These are phyloP conservation scores for Alcis repandata DNA, from an alignment of 2,888 invertebrate species.

Conservation along the genomic window DNA sequence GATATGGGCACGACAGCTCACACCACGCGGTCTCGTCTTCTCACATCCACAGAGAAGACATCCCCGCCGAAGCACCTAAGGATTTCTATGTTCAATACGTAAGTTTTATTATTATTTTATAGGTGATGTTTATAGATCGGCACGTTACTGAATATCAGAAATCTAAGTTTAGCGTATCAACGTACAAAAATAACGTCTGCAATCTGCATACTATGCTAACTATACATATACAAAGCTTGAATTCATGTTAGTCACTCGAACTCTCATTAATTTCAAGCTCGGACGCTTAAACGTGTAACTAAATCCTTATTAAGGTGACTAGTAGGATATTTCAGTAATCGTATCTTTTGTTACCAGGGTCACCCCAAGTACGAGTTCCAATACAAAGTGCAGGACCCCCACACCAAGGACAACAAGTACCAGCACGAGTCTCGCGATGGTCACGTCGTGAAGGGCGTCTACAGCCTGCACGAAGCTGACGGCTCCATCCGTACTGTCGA, in stretches of 20 bases:
- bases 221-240: too few relatives aligned
- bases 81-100: constrained; percentile 55
- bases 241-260: too few relatives aligned
- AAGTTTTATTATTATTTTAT: constrained; percentile 36
- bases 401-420: constrained; percentile 86
- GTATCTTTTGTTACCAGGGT: constrained; percentile 57
- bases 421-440: constrained; percentile 86
- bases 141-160: too few relatives aligned
- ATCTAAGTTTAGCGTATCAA: too few relatives aligned
- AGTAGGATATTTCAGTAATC: not conserved
- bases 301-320: too few relatives aligned
- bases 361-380: constrained; percentile 85
- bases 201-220: too few relatives aligned
- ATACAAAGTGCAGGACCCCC: constrained; percentile 84
- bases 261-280: too few relatives aligned
- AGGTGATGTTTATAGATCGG: too few relatives aligned
- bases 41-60: constrained; percentile 67
- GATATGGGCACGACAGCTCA: constrained; percentile 35
- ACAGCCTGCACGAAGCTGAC: constrained; percentile 75
- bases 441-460: constrained; percentile 85
- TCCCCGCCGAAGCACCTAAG: constrained; percentile 60
- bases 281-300: too few relatives aligned
- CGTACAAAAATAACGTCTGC: too few relatives aligned
- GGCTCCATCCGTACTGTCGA: constrained; percentile 81
- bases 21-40: constrained; percentile 67